These are phyloP conservation scores for Lytechinus variegatus DNA, from an alignment of 35 echinoderm and acorn worm species.

Conservation along the genomic window DNA sequence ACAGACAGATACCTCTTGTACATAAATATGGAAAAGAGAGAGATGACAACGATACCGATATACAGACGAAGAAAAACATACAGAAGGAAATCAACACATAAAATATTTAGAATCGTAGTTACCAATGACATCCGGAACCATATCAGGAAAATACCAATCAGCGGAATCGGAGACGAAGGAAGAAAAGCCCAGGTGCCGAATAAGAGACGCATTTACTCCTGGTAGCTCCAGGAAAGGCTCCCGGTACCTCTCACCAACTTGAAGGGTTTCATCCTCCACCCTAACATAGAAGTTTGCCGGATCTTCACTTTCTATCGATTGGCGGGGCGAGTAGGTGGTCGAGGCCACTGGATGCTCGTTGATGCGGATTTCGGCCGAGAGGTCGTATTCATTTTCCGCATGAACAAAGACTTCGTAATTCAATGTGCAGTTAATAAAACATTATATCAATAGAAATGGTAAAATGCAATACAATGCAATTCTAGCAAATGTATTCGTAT, in stretches of 20 bases:
- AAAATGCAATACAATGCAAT: too few relatives aligned
- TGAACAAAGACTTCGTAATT: background rate
- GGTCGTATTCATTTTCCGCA: background rate
- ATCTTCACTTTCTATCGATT: background rate
- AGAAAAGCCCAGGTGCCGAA: background rate
- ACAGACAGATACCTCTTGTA: too few relatives aligned
- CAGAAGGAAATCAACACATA: background rate
- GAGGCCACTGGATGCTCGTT: background rate
- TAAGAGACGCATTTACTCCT: background rate
- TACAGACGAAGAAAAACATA: background rate
- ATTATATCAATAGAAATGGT: too few relatives aligned
- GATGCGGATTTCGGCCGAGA: conserved; percentile 1
- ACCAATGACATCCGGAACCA: conserved; percentile 21
- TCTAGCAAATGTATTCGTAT: too few relatives aligned
- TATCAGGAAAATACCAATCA: conserved; percentile 34
- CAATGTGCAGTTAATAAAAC: too few relatives aligned
- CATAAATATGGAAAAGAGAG: too few relatives aligned
- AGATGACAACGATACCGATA: too few relatives aligned
- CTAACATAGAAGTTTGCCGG: background rate
- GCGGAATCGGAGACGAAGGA: conserved; percentile 35
- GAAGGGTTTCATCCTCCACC: background rate
- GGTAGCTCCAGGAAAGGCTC: conserved; percentile 2
- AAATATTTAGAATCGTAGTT: background rate
- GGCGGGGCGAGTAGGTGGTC: background rate
- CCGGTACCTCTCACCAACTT: background rate